Evolutionary conservation across 2,797 vertebrate species (phyloP).

Genomic region (Sorex maritimensis): DNA sequence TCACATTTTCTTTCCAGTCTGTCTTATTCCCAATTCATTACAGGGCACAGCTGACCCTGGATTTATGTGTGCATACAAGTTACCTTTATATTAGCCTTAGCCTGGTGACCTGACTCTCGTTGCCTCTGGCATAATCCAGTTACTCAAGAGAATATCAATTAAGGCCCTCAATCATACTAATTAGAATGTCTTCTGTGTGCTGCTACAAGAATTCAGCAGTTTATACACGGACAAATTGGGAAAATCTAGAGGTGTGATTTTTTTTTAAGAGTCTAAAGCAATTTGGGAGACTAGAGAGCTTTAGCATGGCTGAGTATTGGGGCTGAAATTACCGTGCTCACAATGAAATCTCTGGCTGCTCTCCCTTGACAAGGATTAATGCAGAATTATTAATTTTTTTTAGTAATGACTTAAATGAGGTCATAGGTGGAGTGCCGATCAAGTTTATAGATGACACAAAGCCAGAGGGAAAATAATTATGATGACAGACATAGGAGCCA

Average conservation of each 20-base stretch:
- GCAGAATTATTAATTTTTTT: conserved; percentile 81
- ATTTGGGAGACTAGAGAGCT: conserved; percentile 13
- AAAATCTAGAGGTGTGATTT: conserved; percentile 44
- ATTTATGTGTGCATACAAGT: conserved; percentile 53
- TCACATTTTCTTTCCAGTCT: conserved; percentile 41
- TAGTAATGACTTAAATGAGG: conserved; percentile 76
- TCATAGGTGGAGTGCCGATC: conserved; percentile 73
- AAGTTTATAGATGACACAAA: conserved; percentile 67
- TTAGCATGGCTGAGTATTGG: background rate
- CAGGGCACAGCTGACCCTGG: conserved; percentile 34
- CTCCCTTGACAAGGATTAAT: conserved; percentile 70
- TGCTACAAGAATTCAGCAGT: conserved; percentile 52
- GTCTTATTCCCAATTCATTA: conserved; percentile 72
- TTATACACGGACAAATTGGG: conserved; percentile 66
- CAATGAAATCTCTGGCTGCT: conserved; percentile 66
- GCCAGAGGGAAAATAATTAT: conserved; percentile 47
- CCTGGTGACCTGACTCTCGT: conserved; percentile 74
- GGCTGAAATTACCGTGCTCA: conserved; percentile 32
- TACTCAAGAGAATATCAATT: conserved; percentile 84
- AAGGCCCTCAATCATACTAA: conserved; percentile 84
- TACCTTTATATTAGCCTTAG: conserved; percentile 82
- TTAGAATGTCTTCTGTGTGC: conserved; percentile 83
- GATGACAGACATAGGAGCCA: conserved; percentile 5
- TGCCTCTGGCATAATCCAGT: conserved; percentile 78
- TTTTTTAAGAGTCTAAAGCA: conserved; percentile 54